These are phyloP conservation scores for Eutolmus rufibarbis DNA, from an alignment of 2,888 invertebrate species.

Conservation along the genomic window DNA sequence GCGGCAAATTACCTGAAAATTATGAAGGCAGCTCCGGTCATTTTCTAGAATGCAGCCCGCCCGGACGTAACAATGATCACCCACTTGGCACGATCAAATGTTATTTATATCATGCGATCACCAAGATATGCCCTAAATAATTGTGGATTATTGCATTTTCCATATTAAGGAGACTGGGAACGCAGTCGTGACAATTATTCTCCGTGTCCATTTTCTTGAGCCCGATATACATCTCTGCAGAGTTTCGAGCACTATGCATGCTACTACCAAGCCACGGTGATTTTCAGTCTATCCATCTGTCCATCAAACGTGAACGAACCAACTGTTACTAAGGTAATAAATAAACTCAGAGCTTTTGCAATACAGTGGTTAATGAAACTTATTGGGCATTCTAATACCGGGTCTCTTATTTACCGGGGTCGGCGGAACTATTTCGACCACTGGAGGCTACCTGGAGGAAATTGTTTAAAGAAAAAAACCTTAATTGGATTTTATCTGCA, in stretches of 20 bases:
- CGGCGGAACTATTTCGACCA: background rate
- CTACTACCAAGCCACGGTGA: background rate
- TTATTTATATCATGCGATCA: constrained; percentile 23
- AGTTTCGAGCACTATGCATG: background rate
- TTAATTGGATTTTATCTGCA: background rate
- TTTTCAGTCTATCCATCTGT: background rate
- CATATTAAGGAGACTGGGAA: background rate
- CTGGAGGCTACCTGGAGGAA: background rate
- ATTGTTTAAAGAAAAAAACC: background rate
- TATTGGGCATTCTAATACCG: background rate
- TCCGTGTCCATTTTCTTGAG: constrained; percentile 7
- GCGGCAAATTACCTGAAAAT: background rate
- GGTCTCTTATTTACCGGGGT: background rate
- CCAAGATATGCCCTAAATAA: constrained; percentile 30
- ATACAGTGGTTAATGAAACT: background rate
- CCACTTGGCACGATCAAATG: constrained; percentile 1
- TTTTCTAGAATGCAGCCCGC: background rate
- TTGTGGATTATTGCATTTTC: constrained; percentile 16
- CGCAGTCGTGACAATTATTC: constrained; percentile 26
- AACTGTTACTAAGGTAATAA: background rate
- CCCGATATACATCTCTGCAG: background rate
- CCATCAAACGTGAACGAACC: background rate
- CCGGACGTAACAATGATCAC: background rate
- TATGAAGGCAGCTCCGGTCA: background rate
- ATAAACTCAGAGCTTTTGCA: background rate